A percentile compares a stretch with the other conserved stretches of the same genome.
phyloP scores from a whole-genome alignment of 2,888 invertebrate genomes.

The Drosophila colorata region DNA sequence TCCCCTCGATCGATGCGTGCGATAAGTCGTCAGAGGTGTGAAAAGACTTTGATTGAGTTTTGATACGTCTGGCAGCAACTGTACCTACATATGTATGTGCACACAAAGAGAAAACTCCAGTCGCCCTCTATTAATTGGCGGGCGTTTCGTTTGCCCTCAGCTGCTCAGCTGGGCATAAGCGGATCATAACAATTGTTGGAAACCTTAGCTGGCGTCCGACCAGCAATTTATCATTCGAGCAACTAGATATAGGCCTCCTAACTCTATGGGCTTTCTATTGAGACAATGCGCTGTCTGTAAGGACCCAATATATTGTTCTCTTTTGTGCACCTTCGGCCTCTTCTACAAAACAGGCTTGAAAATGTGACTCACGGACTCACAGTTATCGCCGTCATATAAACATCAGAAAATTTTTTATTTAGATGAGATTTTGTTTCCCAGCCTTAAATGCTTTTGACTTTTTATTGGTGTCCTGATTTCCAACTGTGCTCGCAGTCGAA shows the following conservation, averaged over 20 bases:
- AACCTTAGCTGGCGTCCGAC: slow-evolving; percentile 39
- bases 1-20: slow-evolving; percentile 63
- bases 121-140: slow-evolving; percentile 51
- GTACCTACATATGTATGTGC: slow-evolving; percentile 28
- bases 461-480: slow-evolving; percentile 77
- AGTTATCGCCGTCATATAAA: slow-evolving; percentile 57
- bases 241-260: slow-evolving; percentile 55
- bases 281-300: slow-evolving; percentile 32
- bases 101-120: not conserved
- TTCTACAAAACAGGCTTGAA: slow-evolving; percentile 18
- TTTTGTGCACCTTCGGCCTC: slow-evolving; percentile 25
- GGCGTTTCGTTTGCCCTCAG: slow-evolving; percentile 58
- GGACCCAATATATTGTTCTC: slow-evolving; percentile 40
- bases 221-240: slow-evolving; percentile 73
- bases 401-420: slow-evolving; percentile 64
- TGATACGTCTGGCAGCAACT: slow-evolving; percentile 48
- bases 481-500: slow-evolving; percentile 62
- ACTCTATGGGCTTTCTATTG: slow-evolving; percentile 9
- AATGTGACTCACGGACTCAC: slow-evolving; percentile 30
- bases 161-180: slow-evolving; percentile 62
- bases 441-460: slow-evolving; percentile 39
- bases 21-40: slow-evolving; percentile 71
- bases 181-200: slow-evolving; percentile 71
- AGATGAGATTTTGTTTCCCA: slow-evolving; percentile 61
- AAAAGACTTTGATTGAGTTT: slow-evolving; percentile 68